Evolutionary conservation across 2,797 vertebrate species (phyloP).

Genomic region (Thaleichthys pacificus): DNA sequence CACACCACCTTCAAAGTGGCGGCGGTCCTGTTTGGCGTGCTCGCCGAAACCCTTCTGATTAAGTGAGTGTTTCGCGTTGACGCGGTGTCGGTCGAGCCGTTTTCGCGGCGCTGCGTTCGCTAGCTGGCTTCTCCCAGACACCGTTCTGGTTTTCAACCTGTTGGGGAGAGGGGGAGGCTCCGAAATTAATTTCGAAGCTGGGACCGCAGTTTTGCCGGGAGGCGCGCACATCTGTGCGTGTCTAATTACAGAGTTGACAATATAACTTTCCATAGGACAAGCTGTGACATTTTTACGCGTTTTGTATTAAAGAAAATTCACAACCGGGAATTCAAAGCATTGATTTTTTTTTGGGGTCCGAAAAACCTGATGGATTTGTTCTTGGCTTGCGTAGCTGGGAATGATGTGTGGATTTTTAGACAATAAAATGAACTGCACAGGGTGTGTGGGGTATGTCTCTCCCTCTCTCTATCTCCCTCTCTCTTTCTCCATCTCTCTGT

Average conservation of each 20-base stretch:
- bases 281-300: not conserved
- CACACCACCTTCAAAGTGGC: constrained; percentile 55
- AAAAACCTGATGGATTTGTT: too few relatives aligned
- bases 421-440: too few relatives aligned
- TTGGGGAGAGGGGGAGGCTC: constrained; percentile 23
- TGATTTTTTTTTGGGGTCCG: constrained; percentile 28
- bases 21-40: constrained; percentile 54
- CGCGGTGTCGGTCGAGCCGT: too few relatives aligned
- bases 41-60: constrained; percentile 63
- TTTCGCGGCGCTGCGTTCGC: too few relatives aligned
- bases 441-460: too few relatives aligned
- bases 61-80: constrained; percentile 55
- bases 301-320: not conserved
- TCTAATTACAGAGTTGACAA: constrained; percentile 75
- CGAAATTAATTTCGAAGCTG: constrained; percentile 61
- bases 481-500: too few relatives aligned
- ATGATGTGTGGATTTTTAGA: too few relatives aligned
- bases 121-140: constrained; percentile 23
- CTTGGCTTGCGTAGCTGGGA: too few relatives aligned
- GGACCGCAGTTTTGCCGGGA: constrained; percentile 64
- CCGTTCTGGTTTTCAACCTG: constrained; percentile 25
- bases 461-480: too few relatives aligned
- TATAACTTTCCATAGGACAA: constrained; percentile 51
- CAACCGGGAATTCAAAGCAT: constrained; percentile 42
- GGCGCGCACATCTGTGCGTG: constrained; percentile 70